Base-by-base conservation (phyloP, 2,113 vertebrate genomes). In the Tychaedon coryphoeus region DNA sequence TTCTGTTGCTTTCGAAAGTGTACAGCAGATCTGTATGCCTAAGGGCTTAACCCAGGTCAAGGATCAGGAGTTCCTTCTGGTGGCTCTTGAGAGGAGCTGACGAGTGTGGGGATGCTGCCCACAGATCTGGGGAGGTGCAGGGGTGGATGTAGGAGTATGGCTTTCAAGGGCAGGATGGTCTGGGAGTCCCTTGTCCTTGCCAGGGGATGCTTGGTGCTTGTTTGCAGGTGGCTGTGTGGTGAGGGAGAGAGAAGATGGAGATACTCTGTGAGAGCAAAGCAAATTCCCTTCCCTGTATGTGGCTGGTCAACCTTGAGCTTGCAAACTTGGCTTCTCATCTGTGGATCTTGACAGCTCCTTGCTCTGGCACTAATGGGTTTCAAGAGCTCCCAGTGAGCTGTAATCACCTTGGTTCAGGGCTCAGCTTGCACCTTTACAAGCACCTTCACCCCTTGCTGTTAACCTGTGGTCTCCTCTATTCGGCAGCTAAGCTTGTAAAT, bases 381-480 rank as follows among this genome's bases (percentile, higher is more conserved):
- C 87, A 76, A 66, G 78, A 92, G 54, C 54, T 97, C 94, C 70
- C 85, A 93, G 87, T 43, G 74, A 95, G 92, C 93, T 92, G 54
- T 69, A 90, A 88, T 93, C 62, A 6, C 90, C 85, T 86, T 94
- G 96, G 93, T 96, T 97, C 94, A 93, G 93, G 90, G 94, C 90
- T 94, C 93, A 96, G 88, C 93, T 96, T 94, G 67, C 90, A 93
- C 90, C 92, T 95, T 88, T 96, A 96, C 94, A 97, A 95, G 93
- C 71, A 90, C 93, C 96, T 96, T 95, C 90, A 96, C 87, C 87
- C 81, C 87, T 93, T 51, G 81, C 93, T 94, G 94, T 96, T 97
- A 96, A 96, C 95, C 93, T 92, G 82, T 33, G 51, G 81, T 94
- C 60, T 80, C 85, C 75, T 90, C 75, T 83, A 87, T 88, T 95